Evolutionary conservation across 2,888 invertebrate species (phyloP), one percentile per base, ranked within the genome.

Genomic region (Trilocha varians): DNA sequence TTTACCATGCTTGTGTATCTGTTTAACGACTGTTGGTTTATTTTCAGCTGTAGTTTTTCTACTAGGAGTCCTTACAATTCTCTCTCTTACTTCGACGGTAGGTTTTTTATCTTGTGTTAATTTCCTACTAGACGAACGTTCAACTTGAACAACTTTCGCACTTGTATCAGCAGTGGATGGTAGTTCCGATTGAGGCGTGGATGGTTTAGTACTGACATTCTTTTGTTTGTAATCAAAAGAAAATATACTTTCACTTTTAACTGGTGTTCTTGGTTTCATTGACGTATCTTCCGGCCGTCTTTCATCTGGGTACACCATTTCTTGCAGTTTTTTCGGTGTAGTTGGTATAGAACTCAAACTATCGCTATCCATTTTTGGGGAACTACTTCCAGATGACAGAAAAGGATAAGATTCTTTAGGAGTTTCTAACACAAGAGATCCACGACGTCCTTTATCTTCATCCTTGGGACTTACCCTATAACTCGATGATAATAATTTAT

Each of bases 51-150:
- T 48, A 38, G 67, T 46, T 59, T 78, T 84, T 54, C 69, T 74
- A 49, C 85, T 85, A 5, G 85, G 84, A 47, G 85, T 85, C 53
- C 84, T 69, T 3, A 82, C 79, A 43, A 85, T 69, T 47, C 84
- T 67, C 59, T 82, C 78, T 47, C 84, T 68, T 36, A 83, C 52
- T 72, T 82, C 80, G 3, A 84, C 79, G 2, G 52, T 55, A 6
- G 85, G 83, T 47, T 74, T 84, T 49, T 70, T 76, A 25, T 85
- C 83, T 35, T 65, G 55, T 37, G 60, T 34, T 15, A 80, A 34
- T 51, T 80, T 85, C 58, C 62, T 80, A 49, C 85, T 85, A 0
- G 85, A 84, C 2, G 78, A 74, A 52, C 85, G 64, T 63, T 85
- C 85, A 34, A 85, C 56, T 64, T 84, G 78, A 47, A 84, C 79